Percentiles rank a stretch among this genome's conserved stretches.
These are phyloP conservation scores for Lutraria rhynchaena DNA, from an alignment of 1,140 invertebrate genomes.

Conservation along the genomic window DNA sequence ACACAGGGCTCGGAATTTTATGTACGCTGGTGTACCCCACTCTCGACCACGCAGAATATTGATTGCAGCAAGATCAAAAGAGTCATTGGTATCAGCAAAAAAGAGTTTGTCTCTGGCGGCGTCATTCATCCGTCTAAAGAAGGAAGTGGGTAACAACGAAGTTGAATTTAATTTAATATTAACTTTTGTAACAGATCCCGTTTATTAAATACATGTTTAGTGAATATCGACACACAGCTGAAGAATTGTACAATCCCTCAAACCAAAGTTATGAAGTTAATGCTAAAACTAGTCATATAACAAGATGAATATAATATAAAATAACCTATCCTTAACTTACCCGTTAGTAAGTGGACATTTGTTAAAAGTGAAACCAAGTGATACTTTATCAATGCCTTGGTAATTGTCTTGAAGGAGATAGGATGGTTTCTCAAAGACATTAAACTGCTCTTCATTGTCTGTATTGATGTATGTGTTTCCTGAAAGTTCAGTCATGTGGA, in stretches of 20 bases:
- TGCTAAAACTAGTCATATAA: background rate
- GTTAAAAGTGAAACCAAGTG: constrained; percentile 9
- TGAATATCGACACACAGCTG: background rate
- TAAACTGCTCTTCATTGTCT: background rate
- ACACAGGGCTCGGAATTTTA: constrained; percentile 75
- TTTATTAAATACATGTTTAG: background rate
- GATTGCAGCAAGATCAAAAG: constrained; percentile 88
- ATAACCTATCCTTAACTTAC: background rate
- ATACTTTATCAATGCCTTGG: constrained; percentile 3
- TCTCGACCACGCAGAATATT: constrained; percentile 95
- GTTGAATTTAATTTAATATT: background rate
- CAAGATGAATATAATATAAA: background rate
- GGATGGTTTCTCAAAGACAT: background rate
- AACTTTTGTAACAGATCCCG: background rate
- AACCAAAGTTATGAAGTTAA: background rate
- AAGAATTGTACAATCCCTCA: background rate
- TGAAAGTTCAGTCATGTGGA: background rate
- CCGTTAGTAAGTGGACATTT: constrained; percentile 2
- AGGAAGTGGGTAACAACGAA: background rate
- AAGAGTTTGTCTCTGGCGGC: constrained; percentile 36
- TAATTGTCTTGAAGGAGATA: constrained; percentile 23
- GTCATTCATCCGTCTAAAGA: constrained; percentile 29
- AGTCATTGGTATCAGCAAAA: constrained; percentile 2
- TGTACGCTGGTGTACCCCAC: constrained; percentile 92
- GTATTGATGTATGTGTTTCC: background rate